A percentile compares a stretch with the other conserved stretches of the same genome.
Evolutionary conservation across 2,113 vertebrate genomes (phyloP).

Genomic region (Aptenodytes forsteri): DNA sequence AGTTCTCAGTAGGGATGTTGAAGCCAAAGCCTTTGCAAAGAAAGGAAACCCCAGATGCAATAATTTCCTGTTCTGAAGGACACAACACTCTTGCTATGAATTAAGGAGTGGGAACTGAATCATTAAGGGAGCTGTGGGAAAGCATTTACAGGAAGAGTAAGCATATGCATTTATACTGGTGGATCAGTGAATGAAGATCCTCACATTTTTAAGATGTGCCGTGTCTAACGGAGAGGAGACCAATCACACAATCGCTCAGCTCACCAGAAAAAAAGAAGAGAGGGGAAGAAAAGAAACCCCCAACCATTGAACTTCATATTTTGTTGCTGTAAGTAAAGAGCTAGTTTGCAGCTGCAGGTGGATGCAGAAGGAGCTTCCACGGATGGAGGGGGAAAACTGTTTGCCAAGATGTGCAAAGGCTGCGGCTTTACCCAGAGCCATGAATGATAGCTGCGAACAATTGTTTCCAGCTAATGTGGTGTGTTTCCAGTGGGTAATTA

Average conservation of each 20-base stretch:
- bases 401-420: not conserved
- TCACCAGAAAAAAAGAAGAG: not conserved
- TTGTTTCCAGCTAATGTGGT: not conserved
- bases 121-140: not conserved
- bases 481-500: conserved; percentile 37
- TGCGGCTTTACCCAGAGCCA: not conserved
- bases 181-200: not conserved
- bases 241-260: not conserved
- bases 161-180: not conserved
- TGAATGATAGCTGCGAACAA: not conserved
- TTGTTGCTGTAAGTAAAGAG: not conserved
- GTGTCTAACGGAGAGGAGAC: not conserved
- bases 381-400: not conserved
- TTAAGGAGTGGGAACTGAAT: not conserved
- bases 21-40: not conserved
- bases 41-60: not conserved
- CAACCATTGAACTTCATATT: not conserved
- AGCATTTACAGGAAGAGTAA: not conserved
- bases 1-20: not conserved
- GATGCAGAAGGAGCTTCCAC: not conserved
- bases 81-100: not conserved
- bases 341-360: not conserved
- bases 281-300: not conserved
- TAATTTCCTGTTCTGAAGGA: not conserved
- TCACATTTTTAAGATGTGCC: not conserved